Evolutionary conservation across 1,140 invertebrate species (phyloP), one percentile per base, ranked within the genome.

Genomic region (Charaxes varanes): DNA sequence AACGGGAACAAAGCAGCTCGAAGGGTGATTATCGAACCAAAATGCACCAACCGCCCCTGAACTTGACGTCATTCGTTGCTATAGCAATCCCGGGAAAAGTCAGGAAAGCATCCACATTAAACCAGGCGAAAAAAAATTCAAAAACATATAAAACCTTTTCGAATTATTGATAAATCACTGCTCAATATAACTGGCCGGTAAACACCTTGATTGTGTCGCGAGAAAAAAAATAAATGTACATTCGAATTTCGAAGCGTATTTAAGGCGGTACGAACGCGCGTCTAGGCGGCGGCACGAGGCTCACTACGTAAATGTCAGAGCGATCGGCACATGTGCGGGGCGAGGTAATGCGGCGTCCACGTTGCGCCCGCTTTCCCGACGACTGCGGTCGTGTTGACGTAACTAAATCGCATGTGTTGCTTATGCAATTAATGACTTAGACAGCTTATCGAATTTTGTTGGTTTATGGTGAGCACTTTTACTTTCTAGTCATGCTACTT

Each of bases 51-150:
- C 54, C 77, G 73, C 62, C 77, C 73, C 40, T 82, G 77, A 82
- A 82, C 77, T 81, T 81, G 77, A 76, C 71, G 73, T 73, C 72
- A 80, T 68, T 50, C 61, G 73, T 76, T 74, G 67, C 73, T 72
- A 76, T 76, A 73, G 69, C 62, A 71, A 80, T 74, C 71, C 69
- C 71, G 60, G 73, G 73, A 54, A 68, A 66, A 65, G 54, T 55
- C 62, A 54, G n/a, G n/a, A n/a, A n/a, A 60, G 41, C 44, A 44
- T 42, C 41, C 30, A 42, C 23, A 18, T 33, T 33, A 21, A 44
- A 35, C 36, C 35, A 38, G 8, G 23, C 23, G 41, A 35, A 44
- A 50, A 41, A 41, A 43, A 31, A 26, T 24, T 30, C 41, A 43
- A 46, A 41, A 33, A 35, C 23, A 12, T 14, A 27, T 13, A 14